Conservation (phyloP, 2,888 invertebrate genomes). For the Cheilosia pagana region DNA sequence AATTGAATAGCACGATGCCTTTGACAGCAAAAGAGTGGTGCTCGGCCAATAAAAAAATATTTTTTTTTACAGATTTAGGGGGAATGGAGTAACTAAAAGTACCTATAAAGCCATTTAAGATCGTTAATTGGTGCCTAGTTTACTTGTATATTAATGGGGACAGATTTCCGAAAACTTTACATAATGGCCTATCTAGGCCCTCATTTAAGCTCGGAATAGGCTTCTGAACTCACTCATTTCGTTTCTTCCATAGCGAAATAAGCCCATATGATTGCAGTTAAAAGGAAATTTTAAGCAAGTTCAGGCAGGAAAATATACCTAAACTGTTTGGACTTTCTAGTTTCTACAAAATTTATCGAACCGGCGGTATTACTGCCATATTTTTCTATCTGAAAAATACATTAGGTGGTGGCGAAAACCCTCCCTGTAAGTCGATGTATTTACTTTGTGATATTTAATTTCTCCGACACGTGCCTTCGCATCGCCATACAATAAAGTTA, state of each 20-base stretch:
- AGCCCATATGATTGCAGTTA: slow-evolving; percentile 30
- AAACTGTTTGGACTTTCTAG: slow-evolving; percentile 35
- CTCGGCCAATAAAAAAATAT: too few relatives aligned
- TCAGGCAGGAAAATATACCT: slow-evolving; percentile 15
- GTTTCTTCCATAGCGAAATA: neutral
- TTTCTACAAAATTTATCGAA: slow-evolving; percentile 38
- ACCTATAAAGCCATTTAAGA: too few relatives aligned
- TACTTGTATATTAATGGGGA: neutral
- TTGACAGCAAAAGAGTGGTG: too few relatives aligned
- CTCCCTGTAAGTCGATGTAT: neutral
- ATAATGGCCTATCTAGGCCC: neutral
- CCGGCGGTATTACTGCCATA: slow-evolving; percentile 20
- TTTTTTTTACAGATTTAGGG: too few relatives aligned
- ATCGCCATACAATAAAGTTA: neutral
- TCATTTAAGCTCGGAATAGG: neutral
- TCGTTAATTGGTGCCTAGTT: too few relatives aligned
- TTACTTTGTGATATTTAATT: neutral
- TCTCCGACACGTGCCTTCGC: slow-evolving; percentile 13
- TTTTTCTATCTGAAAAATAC: slow-evolving; percentile 14
- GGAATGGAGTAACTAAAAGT: too few relatives aligned
- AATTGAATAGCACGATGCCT: too few relatives aligned
- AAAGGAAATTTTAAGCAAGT: slow-evolving; percentile 25
- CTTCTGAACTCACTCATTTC: slow-evolving; percentile 16
- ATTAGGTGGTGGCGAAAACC: neutral
- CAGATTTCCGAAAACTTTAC: neutral